Conservation (phyloP, 1,140 invertebrate species). For the Euborellia annulipes region DNA sequence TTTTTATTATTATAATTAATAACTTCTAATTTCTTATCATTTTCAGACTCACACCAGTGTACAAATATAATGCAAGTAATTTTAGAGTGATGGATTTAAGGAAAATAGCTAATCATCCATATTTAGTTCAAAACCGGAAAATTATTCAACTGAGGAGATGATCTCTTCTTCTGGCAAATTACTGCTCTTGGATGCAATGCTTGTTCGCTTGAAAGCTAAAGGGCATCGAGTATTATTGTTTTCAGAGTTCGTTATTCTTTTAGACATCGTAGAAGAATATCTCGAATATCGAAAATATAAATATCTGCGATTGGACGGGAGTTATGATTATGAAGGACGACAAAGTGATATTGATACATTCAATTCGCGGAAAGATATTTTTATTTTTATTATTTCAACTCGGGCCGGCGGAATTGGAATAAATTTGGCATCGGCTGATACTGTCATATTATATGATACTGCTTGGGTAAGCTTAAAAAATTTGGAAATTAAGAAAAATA, state of each 20-base stretch:
- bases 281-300: constrained; percentile 32
- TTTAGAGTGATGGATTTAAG: constrained; percentile 37
- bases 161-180: constrained; percentile 49
- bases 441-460: constrained; percentile 60
- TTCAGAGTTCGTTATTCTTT: constrained; percentile 46
- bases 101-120: constrained; percentile 59
- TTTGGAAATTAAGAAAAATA: no score
- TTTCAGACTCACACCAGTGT: no score
- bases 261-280: constrained; percentile 57
- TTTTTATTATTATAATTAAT: no score
- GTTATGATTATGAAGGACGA: constrained; percentile 23
- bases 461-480: no score
- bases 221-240: constrained; percentile 53
- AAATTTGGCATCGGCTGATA: constrained; percentile 57
- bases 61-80: no score
- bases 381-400: constrained; percentile 45
- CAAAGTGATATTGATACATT: constrained; percentile 32
- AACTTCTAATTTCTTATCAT: no score
- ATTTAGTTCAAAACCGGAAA: constrained; percentile 35
- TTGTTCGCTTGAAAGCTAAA: constrained; percentile 36
- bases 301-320: constrained; percentile 51
- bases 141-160: constrained; percentile 30
- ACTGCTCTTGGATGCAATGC: constrained; percentile 46
- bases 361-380: constrained; percentile 32
- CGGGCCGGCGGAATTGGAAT: constrained; percentile 53